phyloP scores from a whole-genome alignment of 2,113 vertebrate genomes.

The Chinchilla lanigera region DNA sequence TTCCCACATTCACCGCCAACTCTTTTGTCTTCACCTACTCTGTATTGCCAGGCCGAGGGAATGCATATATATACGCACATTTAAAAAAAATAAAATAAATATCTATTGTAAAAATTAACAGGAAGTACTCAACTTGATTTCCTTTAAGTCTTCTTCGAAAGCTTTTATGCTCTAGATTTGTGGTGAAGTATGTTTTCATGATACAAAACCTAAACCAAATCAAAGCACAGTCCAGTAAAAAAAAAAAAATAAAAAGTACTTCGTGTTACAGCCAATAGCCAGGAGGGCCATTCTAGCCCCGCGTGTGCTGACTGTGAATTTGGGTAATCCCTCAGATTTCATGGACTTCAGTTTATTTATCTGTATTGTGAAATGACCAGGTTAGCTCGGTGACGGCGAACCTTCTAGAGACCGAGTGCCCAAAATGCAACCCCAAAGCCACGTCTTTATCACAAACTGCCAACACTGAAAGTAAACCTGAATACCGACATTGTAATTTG shows the following conservation, averaged over 20 bases:
- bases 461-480: background rate
- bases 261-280: background rate
- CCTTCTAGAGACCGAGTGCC: background rate
- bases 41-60: background rate
- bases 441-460: background rate
- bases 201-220: background rate
- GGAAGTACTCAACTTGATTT: background rate
- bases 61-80: background rate
- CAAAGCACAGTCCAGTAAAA: background rate
- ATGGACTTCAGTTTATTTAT: slow-evolving; percentile 48
- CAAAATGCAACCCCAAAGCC: background rate
- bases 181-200: background rate
- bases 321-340: slow-evolving; percentile 19
- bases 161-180: background rate
- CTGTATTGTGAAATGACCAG: background rate
- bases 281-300: background rate
- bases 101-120: background rate
- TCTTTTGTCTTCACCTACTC: background rate
- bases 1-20: background rate
- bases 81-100: slow-evolving; percentile 23
- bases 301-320: background rate
- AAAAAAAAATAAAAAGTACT: background rate
- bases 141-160: background rate
- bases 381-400: background rate
- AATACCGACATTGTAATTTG: background rate